phyloP scores from a whole-genome alignment of 2,113 vertebrate genomes.

The Psilopsiagon aymara region DNA sequence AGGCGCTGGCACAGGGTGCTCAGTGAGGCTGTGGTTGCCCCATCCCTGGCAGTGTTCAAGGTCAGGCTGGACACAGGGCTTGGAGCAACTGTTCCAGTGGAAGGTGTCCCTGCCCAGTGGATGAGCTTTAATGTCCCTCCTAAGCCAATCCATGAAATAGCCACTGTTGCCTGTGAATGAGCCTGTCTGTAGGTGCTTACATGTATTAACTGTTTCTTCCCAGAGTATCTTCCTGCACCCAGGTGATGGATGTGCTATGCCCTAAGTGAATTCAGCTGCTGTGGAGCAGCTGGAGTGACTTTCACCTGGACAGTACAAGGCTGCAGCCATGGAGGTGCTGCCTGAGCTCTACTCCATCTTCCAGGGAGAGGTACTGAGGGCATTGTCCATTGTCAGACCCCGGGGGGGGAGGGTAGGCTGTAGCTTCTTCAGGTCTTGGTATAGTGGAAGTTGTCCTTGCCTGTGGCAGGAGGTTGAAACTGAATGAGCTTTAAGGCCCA shows the following conservation, averaged over 20 bases:
- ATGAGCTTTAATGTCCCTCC: accelerated
- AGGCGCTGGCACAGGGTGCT: not conserved
- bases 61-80: not conserved
- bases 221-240: not conserved
- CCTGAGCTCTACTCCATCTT: not conserved
- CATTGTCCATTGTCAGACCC: not conserved
- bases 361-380: not conserved
- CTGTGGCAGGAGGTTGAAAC: not conserved
- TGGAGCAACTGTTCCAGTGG: not conserved
- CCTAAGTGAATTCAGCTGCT: not conserved
- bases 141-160: not conserved
- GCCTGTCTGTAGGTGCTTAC: not conserved
- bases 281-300: not conserved
- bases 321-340: not conserved
- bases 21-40: not conserved
- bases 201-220: not conserved
- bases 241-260: not conserved
- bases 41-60: not conserved
- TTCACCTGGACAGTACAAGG: not conserved
- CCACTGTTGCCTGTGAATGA: not conserved
- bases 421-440: not conserved
- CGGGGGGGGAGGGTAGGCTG: not conserved
- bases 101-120: not conserved
- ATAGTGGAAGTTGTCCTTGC: not conserved
- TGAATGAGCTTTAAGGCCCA: not conserved